Conservation (phyloP, 2,113 vertebrate genomes). For the Alosa alosa region DNA sequence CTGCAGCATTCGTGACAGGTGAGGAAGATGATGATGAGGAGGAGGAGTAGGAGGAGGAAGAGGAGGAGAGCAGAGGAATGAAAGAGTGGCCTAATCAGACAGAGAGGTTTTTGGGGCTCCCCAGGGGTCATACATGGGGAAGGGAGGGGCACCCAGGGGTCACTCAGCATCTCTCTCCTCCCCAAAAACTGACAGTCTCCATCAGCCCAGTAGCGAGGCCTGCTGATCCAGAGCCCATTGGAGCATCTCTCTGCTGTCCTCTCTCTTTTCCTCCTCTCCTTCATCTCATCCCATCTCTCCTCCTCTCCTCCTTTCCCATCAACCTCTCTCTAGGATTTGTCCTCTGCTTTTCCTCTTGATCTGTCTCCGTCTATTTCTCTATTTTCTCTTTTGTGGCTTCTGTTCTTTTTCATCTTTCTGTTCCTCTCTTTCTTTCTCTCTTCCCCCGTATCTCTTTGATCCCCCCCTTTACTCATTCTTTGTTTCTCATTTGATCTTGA, state of each 20-base stretch:
- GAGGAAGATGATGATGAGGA: neutral
- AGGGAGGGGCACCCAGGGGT: neutral
- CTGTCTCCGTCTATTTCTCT: neutral
- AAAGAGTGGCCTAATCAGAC: neutral
- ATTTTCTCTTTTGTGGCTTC: conserved; percentile 2
- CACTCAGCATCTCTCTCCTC: neutral
- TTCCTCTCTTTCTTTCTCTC: neutral
- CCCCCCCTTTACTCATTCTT: neutral
- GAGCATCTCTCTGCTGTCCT: neutral
- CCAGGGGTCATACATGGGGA: neutral
- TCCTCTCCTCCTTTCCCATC: neutral
- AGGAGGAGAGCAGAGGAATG: neutral
- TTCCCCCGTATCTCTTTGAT: neutral
- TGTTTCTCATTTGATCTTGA: neutral
- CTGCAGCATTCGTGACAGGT: neutral
- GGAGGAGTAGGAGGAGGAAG: no score
- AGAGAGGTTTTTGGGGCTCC: neutral
- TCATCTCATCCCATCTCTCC: neutral
- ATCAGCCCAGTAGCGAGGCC: neutral
- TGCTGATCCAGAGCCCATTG: neutral
- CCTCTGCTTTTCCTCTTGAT: neutral
- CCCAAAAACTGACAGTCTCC: neutral
- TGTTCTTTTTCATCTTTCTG: conserved; percentile 16
- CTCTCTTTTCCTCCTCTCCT: neutral
- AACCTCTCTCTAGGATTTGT: neutral